A percentile compares a stretch with the other conserved stretches of the same genome.
Conservation (phyloP, 2,113 vertebrate genomes). For the Urocitellus parryii region DNA sequence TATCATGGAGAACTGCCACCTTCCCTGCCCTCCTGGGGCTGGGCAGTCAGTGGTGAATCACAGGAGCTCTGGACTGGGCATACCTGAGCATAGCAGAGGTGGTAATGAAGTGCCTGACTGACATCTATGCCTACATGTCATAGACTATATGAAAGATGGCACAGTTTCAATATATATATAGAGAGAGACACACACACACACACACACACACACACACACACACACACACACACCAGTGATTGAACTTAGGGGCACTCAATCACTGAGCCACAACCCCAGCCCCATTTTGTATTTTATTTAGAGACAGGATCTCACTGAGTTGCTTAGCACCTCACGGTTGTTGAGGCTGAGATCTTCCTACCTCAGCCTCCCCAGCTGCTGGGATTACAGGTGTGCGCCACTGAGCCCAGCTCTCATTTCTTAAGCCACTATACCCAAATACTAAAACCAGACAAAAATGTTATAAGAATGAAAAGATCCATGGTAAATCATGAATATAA, state of each 20-base stretch:
- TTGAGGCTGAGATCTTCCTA: too few species aligned
- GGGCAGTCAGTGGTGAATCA: background rate
- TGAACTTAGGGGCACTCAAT: too few species aligned
- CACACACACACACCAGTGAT: too few species aligned
- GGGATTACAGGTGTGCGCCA: too few species aligned
- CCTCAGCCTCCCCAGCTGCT: too few species aligned
- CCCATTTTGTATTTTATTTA: too few species aligned
- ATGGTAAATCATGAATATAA: background rate
- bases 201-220: too few species aligned
- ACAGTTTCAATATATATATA: background rate
- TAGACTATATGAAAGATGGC: background rate
- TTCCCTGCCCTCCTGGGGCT: background rate
- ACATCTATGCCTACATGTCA: background rate
- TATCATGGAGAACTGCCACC: background rate
- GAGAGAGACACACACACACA: too few species aligned
- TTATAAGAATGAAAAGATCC: background rate
- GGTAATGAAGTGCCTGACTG: background rate
- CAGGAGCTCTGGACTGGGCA: background rate
- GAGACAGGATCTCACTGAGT: too few species aligned
- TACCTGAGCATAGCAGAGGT: background rate
- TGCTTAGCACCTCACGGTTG: too few species aligned
- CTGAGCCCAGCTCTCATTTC: background rate
- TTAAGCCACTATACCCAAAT: background rate
- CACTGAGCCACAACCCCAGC: too few species aligned
- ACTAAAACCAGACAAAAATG: conserved; percentile 29